Percentiles rank a stretch among this genome's conserved stretches.
These are phyloP conservation scores for Clistopyga incitator DNA, from an alignment of 2,888 invertebrate genomes.

Conservation along the genomic window DNA sequence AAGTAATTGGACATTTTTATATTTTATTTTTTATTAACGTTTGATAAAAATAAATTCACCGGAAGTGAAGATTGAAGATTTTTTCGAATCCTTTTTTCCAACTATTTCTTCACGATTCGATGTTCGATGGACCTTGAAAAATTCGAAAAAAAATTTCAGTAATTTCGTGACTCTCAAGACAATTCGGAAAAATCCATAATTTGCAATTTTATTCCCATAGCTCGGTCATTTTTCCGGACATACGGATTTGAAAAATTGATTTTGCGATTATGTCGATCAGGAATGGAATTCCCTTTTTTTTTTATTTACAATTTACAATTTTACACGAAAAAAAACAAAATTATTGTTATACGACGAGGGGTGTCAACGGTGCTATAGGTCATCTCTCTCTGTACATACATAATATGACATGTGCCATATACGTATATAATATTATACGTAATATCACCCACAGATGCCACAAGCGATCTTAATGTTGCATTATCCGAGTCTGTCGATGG, in stretches of 20 bases:
- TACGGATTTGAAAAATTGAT: not conserved
- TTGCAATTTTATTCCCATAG: not conserved
- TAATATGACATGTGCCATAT: slow-evolving; percentile 21
- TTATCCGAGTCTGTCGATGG: slow-evolving; percentile 65
- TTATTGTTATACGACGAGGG: slow-evolving; percentile 22
- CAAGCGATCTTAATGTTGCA: slow-evolving; percentile 65
- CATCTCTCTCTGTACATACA: slow-evolving; percentile 41
- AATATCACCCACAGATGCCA: slow-evolving; percentile 58
- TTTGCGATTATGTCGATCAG: not conserved
- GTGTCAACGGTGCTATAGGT: slow-evolving; percentile 13
- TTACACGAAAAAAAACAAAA: slow-evolving; percentile 13
- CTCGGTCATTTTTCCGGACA: not conserved
- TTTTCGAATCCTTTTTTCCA: no score
- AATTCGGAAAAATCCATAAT: not conserved
- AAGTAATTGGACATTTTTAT: no score
- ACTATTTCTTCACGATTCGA: no score
- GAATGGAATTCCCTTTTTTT: not conserved
- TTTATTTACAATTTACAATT: no score
- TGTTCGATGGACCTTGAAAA: no score
- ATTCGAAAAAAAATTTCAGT: no score
- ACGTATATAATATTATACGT: slow-evolving; percentile 16
- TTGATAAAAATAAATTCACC: no score
- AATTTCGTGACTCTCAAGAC: not conserved
- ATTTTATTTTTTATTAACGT: no score
- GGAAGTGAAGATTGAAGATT: no score